These are phyloP conservation scores for Xestoiulus laeticollis DNA, from an alignment of 2,888 invertebrate species.

Conservation along the genomic window DNA sequence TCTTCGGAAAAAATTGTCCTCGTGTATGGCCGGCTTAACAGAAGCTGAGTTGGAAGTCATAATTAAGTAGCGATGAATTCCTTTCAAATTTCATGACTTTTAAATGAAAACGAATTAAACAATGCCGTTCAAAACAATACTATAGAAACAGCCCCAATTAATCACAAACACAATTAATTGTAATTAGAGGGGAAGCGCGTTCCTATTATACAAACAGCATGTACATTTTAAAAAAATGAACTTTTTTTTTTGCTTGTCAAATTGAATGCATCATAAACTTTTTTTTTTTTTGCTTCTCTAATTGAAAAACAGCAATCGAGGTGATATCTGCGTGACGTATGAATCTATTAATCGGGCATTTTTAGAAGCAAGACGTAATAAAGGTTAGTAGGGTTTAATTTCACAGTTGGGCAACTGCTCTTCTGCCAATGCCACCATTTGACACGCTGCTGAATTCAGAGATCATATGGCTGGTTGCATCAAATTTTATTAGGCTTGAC, in stretches of 20 bases:
- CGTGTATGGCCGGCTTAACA: no score
- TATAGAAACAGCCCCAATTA: not conserved
- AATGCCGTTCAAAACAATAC: not conserved
- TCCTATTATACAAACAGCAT: not conserved
- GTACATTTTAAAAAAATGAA: not conserved
- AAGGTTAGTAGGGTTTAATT: constrained; percentile 68
- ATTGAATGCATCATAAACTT: no score
- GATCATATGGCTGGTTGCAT: not conserved
- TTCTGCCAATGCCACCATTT: not conserved
- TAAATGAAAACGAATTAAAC: not conserved
- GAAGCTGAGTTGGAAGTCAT: no score
- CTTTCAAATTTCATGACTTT: no score
- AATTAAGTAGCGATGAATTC: no score
- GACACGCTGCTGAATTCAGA: not conserved
- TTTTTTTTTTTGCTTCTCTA: not conserved
- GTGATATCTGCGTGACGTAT: constrained; percentile 78
- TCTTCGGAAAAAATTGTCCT: no score
- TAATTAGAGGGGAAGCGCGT: not conserved
- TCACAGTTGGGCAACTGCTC: not conserved
- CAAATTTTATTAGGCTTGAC: not conserved
- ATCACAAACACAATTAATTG: not conserved
- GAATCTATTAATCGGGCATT: constrained; percentile 90
- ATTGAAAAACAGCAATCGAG: constrained; percentile 51
- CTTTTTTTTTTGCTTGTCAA: no score
- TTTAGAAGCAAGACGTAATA: constrained; percentile 84